A percentile compares a stretch with the other conserved stretches of the same genome.
These are phyloP conservation scores for Apis dorsata DNA, from an alignment of 1,140 invertebrate genomes.

Conservation along the genomic window DNA sequence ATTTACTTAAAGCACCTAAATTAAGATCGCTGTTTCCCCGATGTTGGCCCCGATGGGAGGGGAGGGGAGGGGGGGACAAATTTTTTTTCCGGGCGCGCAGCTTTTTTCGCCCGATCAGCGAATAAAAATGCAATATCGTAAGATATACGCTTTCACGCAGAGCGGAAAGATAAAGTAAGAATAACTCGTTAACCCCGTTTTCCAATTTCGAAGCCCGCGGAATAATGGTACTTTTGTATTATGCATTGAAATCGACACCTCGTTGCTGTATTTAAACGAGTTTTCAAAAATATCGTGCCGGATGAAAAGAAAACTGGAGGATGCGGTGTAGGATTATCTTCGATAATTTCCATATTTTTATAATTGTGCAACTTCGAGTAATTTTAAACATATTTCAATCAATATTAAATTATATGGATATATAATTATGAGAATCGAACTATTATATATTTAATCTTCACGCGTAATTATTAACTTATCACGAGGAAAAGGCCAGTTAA, in stretches of 20 bases:
- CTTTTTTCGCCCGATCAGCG: neutral
- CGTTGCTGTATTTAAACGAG: neutral
- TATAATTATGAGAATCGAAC: neutral
- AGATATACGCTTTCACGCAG: neutral
- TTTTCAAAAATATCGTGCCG: no score
- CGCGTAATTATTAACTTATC: neutral
- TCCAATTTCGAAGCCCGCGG: neutral
- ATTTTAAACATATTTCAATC: no score
- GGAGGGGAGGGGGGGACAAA: neutral
- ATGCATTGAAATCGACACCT: neutral
- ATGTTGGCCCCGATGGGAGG: no score
- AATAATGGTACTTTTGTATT: neutral
- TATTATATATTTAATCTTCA: neutral
- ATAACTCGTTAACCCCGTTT: slow-evolving; percentile 2
- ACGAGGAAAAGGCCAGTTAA: neutral
- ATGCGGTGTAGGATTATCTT: no score
- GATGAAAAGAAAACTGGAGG: no score
- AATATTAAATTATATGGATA: no score
- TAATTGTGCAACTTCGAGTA: no score
- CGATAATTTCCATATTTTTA: no score
- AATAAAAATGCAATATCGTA: neutral
- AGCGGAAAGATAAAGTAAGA: neutral
- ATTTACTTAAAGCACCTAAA: slow-evolving; percentile 29
- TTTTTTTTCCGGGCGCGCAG: neutral
- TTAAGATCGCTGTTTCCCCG: neutral